Evolutionary conservation across 2,113 vertebrate genomes (phyloP).

Genomic region (Lamprotornis superbus): DNA sequence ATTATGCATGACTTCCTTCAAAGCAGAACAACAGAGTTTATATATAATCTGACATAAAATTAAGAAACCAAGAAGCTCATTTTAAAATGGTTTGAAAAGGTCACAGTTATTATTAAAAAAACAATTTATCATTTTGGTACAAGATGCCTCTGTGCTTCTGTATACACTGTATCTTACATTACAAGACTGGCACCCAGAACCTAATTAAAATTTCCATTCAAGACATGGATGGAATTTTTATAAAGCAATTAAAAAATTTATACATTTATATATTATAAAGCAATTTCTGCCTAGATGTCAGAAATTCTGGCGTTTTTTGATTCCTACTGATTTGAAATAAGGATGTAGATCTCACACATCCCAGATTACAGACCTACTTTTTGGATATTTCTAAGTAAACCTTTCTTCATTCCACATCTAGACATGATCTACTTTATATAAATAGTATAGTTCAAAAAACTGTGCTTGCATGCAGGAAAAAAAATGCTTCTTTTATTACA

Average conservation of each 20-base stretch:
- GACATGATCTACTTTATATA: background rate
- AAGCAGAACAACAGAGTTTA: background rate
- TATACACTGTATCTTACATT: background rate
- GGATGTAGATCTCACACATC: background rate
- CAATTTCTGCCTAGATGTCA: background rate
- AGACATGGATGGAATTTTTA: background rate
- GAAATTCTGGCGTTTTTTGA: accelerated
- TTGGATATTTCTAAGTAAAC: background rate
- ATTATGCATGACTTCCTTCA: background rate
- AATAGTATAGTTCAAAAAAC: background rate
- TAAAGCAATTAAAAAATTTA: background rate
- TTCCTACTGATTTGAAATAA: background rate
- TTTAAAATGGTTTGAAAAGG: background rate
- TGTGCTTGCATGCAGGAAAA: background rate
- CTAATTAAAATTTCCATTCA: background rate
- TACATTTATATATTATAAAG: too few relatives aligned
- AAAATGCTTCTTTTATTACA: background rate
- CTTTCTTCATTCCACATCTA: background rate
- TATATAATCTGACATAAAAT: background rate
- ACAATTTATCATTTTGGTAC: background rate
- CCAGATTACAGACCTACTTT: background rate
- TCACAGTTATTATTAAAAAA: background rate
- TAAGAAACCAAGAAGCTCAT: background rate
- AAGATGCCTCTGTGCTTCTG: background rate
- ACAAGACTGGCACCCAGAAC: background rate